A percentile compares a stretch with the other conserved stretches of the same genome.
phyloP scores from a whole-genome alignment of 2,797 vertebrate genomes.

The Malurus leucopterus region DNA sequence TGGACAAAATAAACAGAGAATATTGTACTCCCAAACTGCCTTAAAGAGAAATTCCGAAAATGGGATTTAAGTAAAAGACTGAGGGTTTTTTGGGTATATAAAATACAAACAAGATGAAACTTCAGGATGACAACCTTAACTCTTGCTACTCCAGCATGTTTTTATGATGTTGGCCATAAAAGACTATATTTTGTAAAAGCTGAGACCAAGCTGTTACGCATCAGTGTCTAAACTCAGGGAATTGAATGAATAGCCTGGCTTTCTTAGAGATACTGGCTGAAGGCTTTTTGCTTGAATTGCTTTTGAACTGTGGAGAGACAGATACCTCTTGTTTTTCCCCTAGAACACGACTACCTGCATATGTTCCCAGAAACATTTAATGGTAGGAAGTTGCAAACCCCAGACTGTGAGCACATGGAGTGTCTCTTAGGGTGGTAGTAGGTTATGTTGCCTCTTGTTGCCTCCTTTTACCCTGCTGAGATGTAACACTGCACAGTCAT shows the following conservation, averaged over 20 bases:
- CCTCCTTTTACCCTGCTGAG: not conserved
- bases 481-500: not conserved
- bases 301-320: not conserved
- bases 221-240: not conserved
- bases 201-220: not conserved
- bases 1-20: not conserved
- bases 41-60: not conserved
- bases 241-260: not conserved
- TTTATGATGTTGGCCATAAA: not conserved
- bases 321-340: not conserved
- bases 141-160: not conserved
- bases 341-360: not conserved
- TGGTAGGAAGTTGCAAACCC: not conserved
- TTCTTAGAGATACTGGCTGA: not conserved
- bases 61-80: not conserved
- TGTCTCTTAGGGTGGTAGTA: not conserved
- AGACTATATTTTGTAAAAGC: not conserved
- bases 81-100: fast-evolving
- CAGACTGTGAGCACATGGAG: not conserved
- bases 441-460: not conserved
- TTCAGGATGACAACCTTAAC: not conserved
- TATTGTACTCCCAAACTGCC: not conserved
- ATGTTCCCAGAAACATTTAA: not conserved
- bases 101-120: not conserved
- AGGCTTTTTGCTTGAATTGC: not conserved